Evolutionary conservation across 1,140 invertebrate species (phyloP), one percentile per base, ranked within the genome.

Genomic region (Orchestia grillus): DNA sequence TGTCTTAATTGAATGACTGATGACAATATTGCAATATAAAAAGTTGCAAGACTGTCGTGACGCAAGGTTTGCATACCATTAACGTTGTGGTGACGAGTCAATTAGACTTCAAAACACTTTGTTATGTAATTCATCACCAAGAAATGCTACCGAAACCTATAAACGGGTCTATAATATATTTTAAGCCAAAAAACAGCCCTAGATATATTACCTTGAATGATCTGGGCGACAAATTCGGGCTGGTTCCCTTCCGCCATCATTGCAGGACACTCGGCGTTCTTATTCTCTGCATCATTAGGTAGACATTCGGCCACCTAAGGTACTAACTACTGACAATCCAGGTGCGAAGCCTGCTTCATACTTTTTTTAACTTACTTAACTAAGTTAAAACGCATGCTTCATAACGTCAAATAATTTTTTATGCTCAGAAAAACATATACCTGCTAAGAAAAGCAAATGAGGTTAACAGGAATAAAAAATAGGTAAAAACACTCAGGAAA

Each of bases 231-330:
- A 90, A 90, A 42, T 44, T 90, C 88, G 88, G 88, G 88, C 88
- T 90, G 88, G 88, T 90, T 90, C 88, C 88, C 88, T 90, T 90
- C 88, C 88, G 88, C 88, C 88, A 90, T 90, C 88, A 90, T 90
- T 90, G 88, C 88, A 90, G 88, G 88, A 90, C 88, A 90, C 88
- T 90, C 88, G 88, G 88, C 88, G 88, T 90, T 90, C 88, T 90
- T 44, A 42, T 90, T 90, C 88, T 90, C 43, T 90, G 62, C 62
- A 77, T 77, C 11, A 36, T 77, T 23, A 23, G 15, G 62, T 23
- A 77, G 62, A 77, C 62, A 77, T 19, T 77, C 62, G 62, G 62
- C 15, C 15, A 77, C 62, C 3, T 77, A 6, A 77, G 62, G 36
- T 77, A 77, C 11, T 36, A 36, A 28, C 62, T 36, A 3, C 15